Evolutionary conservation across 2,113 vertebrate species (phyloP).

Genomic region (Columba livia): DNA sequence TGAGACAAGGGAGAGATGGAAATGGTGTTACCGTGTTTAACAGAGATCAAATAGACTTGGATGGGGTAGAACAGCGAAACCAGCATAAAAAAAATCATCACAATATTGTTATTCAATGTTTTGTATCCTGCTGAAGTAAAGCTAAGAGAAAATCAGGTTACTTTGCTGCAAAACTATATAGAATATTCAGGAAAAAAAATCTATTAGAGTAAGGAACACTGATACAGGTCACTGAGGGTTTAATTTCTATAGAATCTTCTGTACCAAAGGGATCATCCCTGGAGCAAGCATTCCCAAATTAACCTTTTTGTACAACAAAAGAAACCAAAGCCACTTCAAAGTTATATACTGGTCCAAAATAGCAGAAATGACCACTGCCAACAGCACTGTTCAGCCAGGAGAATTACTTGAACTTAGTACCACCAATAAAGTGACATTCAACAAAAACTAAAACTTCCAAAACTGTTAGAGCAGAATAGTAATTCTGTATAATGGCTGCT

Average conservation of each 20-base stretch:
- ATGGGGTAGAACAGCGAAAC: neutral
- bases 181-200: neutral
- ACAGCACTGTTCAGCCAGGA: neutral
- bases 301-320: neutral
- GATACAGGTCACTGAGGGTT: neutral
- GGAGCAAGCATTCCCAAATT: neutral
- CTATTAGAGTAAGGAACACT: neutral
- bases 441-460: neutral
- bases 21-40: neutral
- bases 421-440: neutral
- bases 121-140: neutral
- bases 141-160: neutral
- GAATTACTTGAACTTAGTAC: neutral
- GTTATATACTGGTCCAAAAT: neutral
- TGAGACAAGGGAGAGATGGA: neutral
- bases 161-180: neutral
- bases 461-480: neutral
- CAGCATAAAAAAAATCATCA: rapidly evolving
- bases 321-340: neutral
- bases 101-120: neutral
- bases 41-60: neutral
- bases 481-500: rapidly evolving
- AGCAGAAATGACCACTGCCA: neutral
- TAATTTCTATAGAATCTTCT: neutral
- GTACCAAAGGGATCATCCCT: neutral